Percentiles rank a stretch among this genome's conserved stretches.
Evolutionary conservation across 2,113 vertebrate species (phyloP).

Genomic region (Dromaius novaehollandiae): DNA sequence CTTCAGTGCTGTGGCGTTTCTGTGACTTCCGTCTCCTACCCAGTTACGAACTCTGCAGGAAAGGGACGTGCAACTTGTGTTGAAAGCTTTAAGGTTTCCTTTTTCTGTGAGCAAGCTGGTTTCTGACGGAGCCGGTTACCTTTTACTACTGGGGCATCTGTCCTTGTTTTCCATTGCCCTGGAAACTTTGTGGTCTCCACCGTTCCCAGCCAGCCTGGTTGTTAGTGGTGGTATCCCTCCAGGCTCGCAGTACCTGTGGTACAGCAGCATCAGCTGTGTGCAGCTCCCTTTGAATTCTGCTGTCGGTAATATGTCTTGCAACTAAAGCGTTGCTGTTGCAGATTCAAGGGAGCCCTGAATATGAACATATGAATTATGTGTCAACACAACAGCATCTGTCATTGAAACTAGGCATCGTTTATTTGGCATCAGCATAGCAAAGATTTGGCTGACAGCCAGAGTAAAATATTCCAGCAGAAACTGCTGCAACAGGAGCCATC

Average conservation of each 20-base stretch:
- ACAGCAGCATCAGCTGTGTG: not conserved
- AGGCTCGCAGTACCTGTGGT: not conserved
- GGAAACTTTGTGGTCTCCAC: not conserved
- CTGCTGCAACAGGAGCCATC: conserved; percentile 12
- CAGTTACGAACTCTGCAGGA: conserved; percentile 23
- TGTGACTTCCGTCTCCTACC: conserved; percentile 23
- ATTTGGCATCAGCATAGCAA: conserved; percentile 54
- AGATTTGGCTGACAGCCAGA: conserved; percentile 51
- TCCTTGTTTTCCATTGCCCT: rapidly evolving
- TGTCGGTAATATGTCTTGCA: not conserved
- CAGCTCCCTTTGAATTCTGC: not conserved
- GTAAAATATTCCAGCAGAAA: conserved; percentile 42
- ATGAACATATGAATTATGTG: conserved; percentile 54
- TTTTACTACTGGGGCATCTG: not conserved
- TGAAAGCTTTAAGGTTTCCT: conserved; percentile 27
- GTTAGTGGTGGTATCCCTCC: not conserved
- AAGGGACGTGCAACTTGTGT: not conserved
- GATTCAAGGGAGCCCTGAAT: conserved; percentile 25
- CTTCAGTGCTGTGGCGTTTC: not conserved
- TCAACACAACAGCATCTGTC: conserved; percentile 58
- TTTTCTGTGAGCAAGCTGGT: not conserved
- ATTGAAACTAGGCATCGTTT: conserved; percentile 41
- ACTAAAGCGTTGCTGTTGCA: conserved; percentile 34
- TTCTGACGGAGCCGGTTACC: not conserved
- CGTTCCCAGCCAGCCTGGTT: not conserved